These are phyloP conservation scores for Percopsis omiscomaycus DNA, from an alignment of 2,797 vertebrate species.

Conservation along the genomic window DNA sequence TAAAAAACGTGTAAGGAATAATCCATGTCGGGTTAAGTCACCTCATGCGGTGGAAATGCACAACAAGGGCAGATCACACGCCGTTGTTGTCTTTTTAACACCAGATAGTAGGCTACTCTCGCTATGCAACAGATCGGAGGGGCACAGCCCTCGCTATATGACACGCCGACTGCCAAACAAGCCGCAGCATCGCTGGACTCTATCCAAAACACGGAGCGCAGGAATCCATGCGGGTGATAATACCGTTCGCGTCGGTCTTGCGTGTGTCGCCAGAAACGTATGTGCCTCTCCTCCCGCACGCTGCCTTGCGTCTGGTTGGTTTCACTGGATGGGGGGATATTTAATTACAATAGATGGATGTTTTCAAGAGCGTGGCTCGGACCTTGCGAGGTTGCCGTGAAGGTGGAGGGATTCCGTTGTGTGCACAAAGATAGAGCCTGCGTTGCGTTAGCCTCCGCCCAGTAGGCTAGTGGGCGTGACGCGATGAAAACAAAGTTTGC, in stretches of 20 bases:
- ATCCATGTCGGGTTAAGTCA: slow-evolving; percentile 28
- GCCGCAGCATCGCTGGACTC: slow-evolving; percentile 59
- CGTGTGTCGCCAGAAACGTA: too few relatives aligned
- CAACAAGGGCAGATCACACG: not conserved
- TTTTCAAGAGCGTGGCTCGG: not conserved
- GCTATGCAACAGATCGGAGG: slow-evolving; percentile 32
- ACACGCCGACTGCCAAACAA: slow-evolving; percentile 50
- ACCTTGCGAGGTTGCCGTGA: not conserved
- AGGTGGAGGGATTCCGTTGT: not conserved
- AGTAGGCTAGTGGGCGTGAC: too few relatives aligned
- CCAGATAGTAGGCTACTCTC: slow-evolving; percentile 11
- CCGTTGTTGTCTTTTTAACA: not conserved
- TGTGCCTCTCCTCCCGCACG: too few relatives aligned
- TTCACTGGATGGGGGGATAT: too few relatives aligned
- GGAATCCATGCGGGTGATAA: not conserved
- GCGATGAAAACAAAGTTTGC: too few relatives aligned
- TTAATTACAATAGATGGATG: too few relatives aligned
- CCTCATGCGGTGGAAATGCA: slow-evolving; percentile 4
- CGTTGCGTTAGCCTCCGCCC: too few relatives aligned
- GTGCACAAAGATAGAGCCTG: too few relatives aligned
- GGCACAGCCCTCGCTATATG: slow-evolving; percentile 40
- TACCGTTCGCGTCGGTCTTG: slow-evolving; percentile 4
- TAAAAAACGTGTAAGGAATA: slow-evolving; percentile 16
- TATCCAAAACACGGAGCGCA: slow-evolving; percentile 30
- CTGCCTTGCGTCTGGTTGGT: too few relatives aligned